Evolutionary conservation across 2,113 vertebrate species (phyloP).

Genomic region (Scytalopus superciliaris): DNA sequence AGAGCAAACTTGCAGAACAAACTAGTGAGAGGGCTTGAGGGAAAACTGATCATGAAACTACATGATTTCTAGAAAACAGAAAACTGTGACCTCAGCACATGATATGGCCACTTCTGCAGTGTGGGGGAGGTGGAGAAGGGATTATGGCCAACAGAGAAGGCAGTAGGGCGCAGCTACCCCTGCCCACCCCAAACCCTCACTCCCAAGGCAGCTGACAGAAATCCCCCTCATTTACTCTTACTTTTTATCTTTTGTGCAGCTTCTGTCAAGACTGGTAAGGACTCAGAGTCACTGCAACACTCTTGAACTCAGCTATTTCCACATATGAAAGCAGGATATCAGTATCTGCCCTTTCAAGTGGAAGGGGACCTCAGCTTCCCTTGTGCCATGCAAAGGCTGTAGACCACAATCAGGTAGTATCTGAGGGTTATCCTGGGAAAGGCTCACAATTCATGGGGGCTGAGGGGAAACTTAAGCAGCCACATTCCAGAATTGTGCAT

Average conservation of each 20-base stretch:
- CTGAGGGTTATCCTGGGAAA: neutral
- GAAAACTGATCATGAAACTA: accelerated
- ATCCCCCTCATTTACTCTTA: neutral
- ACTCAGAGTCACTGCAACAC: neutral
- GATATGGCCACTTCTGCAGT: neutral
- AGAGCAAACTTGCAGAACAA: neutral
- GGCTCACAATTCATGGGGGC: accelerated
- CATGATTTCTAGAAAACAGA: neutral
- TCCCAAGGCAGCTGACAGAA: accelerated
- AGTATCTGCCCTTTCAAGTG: neutral
- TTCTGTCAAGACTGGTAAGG: neutral
- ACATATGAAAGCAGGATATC: neutral
- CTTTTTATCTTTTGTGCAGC: neutral
- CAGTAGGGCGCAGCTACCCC: too few relatives aligned
- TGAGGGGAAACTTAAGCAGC: constrained; percentile 15
- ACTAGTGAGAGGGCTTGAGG: neutral
- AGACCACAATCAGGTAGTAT: neutral
- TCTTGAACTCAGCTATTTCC: neutral
- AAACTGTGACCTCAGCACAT: neutral
- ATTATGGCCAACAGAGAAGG: neutral
- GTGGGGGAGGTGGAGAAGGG: neutral
- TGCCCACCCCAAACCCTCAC: neutral
- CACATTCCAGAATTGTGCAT: neutral
- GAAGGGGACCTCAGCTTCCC: neutral
- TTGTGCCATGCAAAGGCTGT: neutral